Evolutionary conservation across 1,140 invertebrate species (phyloP).

Genomic region (Penaeus vannamei): DNA sequence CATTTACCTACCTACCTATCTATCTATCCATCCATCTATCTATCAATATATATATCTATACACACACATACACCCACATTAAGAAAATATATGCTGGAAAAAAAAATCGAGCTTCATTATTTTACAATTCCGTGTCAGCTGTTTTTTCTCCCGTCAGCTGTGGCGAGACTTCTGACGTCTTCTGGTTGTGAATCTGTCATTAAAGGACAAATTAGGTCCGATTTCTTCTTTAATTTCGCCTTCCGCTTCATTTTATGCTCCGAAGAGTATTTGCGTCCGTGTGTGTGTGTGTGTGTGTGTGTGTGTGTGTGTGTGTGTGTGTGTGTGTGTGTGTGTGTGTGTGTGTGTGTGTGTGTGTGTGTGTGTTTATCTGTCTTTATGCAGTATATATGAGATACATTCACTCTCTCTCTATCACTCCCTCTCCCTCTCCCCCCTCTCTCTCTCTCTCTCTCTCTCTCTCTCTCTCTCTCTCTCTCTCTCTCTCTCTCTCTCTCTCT

Average conservation of each 20-base stretch:
- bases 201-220: too few relatives aligned
- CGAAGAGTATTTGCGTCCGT: too few relatives aligned
- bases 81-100: neutral
- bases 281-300: too few relatives aligned
- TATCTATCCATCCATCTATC: neutral
- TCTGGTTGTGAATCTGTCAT: too few relatives aligned
- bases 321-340: neutral
- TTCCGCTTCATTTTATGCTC: too few relatives aligned
- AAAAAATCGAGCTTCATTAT: too few relatives aligned
- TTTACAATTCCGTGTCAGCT: too few relatives aligned
- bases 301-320: too few relatives aligned
- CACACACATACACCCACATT: neutral
- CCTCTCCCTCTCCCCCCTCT: neutral
- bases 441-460: neutral
- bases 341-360: neutral
- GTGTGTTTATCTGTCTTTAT: neutral
- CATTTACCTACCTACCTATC: neutral
- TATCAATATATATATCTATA: too few relatives aligned
- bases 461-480: neutral
- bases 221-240: too few relatives aligned
- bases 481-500: neutral
- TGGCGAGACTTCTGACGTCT: too few relatives aligned
- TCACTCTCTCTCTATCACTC: fast-evolving
- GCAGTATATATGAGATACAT: neutral
- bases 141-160: too few relatives aligned